Evolutionary conservation across 2,888 invertebrate genomes (phyloP).

Genomic region (Callosobruchus maculatus): DNA sequence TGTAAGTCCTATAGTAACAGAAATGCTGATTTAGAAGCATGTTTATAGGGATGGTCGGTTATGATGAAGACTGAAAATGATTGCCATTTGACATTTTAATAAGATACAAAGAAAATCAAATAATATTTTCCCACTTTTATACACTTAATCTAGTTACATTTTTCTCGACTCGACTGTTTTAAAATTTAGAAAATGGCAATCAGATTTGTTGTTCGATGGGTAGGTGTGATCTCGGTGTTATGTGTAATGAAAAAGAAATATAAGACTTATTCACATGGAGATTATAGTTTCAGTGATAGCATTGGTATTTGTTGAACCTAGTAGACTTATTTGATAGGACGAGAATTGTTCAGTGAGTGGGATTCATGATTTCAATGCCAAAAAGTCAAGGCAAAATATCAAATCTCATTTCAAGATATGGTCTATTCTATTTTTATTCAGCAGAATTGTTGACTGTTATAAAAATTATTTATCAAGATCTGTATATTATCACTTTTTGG

Average conservation of each 20-base stretch:
- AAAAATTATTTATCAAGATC: too few relatives aligned
- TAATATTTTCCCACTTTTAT: not conserved
- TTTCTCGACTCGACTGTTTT: not conserved
- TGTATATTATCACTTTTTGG: too few relatives aligned
- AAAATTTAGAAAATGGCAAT: not conserved
- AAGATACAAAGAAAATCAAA: not conserved
- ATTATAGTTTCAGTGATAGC: not conserved
- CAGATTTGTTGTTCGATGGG: not conserved
- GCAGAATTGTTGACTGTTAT: too few relatives aligned
- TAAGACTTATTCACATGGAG: not conserved
- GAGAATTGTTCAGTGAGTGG: not conserved
- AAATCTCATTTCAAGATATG: too few relatives aligned
- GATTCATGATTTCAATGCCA: not conserved
- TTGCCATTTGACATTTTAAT: conserved; percentile 4
- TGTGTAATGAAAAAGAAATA: not conserved
- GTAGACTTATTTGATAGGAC: not conserved
- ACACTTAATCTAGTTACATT: not conserved
- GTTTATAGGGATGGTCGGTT: not conserved
- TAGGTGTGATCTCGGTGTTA: not conserved
- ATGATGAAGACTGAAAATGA: conserved; percentile 11
- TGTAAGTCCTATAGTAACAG: not conserved
- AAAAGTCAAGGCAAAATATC: too few relatives aligned
- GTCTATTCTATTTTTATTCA: too few relatives aligned
- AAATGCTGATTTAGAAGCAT: not conserved
- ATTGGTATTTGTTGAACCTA: not conserved